phyloP scores from a whole-genome alignment of 2,113 vertebrate genomes.

The Gobio gobio region DNA sequence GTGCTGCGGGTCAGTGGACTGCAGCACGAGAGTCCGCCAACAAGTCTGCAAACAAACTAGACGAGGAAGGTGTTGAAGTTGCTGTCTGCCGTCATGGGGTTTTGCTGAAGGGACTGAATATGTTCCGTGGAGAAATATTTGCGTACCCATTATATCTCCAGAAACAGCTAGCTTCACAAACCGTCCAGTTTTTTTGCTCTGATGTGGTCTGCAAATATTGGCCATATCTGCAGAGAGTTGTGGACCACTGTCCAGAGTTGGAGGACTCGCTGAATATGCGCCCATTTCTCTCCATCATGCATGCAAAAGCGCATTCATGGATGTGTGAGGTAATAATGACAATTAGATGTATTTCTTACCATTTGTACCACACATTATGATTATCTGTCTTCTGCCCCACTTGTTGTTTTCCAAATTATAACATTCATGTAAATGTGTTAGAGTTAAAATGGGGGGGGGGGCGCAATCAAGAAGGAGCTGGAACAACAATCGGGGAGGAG shows the following conservation, averaged over 20 bases:
- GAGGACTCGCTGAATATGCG: neutral
- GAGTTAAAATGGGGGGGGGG: constrained; percentile 19
- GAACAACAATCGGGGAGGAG: constrained; percentile 13
- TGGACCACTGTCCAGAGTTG: constrained; percentile 6
- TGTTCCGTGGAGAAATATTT: neutral
- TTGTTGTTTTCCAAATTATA: constrained; percentile 6
- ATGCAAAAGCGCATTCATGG: constrained; percentile 4
- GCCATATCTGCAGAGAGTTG: neutral
- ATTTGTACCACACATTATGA: neutral
- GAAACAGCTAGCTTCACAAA: neutral
- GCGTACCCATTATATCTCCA: constrained; percentile 5
- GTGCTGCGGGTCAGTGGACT: neutral
- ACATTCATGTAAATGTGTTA: constrained; percentile 20
- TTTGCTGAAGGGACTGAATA: neutral
- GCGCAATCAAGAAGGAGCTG: constrained; percentile 9
- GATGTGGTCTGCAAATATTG: constrained; percentile 22
- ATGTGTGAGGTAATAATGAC: constrained; percentile 12
- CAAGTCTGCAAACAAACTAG: neutral
- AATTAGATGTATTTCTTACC: neutral
- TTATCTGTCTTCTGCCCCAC: neutral
- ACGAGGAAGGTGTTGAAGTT: neutral
- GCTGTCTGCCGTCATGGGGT: neutral
- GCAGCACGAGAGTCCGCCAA: neutral
- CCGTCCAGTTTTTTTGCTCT: neutral
- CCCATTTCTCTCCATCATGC: constrained; percentile 1